Conservation (phyloP, 2,113 vertebrate species). For the Burhinus oedicnemus region DNA sequence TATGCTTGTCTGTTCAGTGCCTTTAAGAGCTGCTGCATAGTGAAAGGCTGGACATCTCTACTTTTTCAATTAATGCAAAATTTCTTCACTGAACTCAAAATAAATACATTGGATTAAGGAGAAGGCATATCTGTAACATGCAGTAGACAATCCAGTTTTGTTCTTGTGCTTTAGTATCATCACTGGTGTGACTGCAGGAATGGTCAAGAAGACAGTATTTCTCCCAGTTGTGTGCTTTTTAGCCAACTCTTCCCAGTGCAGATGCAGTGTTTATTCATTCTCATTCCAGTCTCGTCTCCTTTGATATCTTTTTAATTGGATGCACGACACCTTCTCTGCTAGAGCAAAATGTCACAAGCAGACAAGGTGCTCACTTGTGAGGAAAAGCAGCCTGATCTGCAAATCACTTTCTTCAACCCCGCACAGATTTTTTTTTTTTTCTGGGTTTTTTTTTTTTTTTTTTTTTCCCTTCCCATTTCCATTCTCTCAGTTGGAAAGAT, state of each 20-base stretch:
- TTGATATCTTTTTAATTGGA: not conserved
- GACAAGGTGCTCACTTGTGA: not conserved
- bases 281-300: not conserved
- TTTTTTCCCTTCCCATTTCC: not conserved
- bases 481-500: not conserved
- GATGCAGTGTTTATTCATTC: not conserved
- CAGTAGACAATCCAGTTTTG: not conserved
- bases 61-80: not conserved
- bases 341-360: conserved; percentile 15
- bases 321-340: not conserved
- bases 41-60: not conserved
- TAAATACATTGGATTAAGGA: not conserved
- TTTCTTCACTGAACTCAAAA: not conserved
- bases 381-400: not conserved
- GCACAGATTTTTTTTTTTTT: not conserved
- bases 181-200: not conserved
- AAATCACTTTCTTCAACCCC: not conserved
- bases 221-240: not conserved
- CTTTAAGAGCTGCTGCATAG: not conserved
- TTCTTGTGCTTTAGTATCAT: not conserved
- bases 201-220: not conserved
- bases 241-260: not conserved
- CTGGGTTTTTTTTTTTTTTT: not conserved
- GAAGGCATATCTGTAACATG: not conserved
- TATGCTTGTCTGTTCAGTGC: not conserved